Percentiles rank a stretch among this genome's conserved stretches.
Conservation (phyloP, 2,888 invertebrate genomes). For the Isoperla grammatica region DNA sequence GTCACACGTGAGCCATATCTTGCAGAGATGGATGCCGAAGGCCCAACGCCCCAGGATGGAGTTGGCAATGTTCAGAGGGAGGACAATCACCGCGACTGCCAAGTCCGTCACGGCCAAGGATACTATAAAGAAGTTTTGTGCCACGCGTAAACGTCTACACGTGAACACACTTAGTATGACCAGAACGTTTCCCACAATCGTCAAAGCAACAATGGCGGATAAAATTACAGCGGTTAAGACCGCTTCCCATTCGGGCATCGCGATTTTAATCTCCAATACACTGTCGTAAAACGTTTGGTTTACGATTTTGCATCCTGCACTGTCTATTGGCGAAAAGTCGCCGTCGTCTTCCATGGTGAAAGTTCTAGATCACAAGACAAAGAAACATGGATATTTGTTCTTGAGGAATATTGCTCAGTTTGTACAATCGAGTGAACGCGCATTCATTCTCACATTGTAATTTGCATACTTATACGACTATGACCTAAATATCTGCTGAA, state of each 20-base stretch:
- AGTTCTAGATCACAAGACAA: too few relatives aligned
- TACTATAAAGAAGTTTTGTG: conserved; percentile 95
- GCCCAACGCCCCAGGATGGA: conserved; percentile 87
- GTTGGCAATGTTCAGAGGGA: conserved; percentile 91
- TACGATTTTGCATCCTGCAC: too few relatives aligned
- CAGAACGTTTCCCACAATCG: conserved; percentile 85
- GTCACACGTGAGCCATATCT: conserved; percentile 94
- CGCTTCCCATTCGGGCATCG: conserved; percentile 81
- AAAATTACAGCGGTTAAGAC: conserved; percentile 73
- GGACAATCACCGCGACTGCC: conserved; percentile 81
- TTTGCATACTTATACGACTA: too few relatives aligned
- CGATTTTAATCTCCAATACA: conserved; percentile 64
- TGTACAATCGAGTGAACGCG: too few relatives aligned
- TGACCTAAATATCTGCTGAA: too few relatives aligned
- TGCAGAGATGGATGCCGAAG: conserved; percentile 87
- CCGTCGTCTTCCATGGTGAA: too few relatives aligned
- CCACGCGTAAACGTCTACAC: conserved; percentile 84
- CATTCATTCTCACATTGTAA: too few relatives aligned
- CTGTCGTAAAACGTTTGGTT: conserved; percentile 47
- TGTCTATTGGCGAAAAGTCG: too few relatives aligned
- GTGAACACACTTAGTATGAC: conserved; percentile 96
- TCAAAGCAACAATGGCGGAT: conserved; percentile 78
- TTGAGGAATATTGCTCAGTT: too few relatives aligned
- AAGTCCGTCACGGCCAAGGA: conserved; percentile 91
- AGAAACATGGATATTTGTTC: too few relatives aligned